These are phyloP conservation scores for Trachelus iudaicus DNA, from an alignment of 2,888 invertebrate species.

Conservation along the genomic window DNA sequence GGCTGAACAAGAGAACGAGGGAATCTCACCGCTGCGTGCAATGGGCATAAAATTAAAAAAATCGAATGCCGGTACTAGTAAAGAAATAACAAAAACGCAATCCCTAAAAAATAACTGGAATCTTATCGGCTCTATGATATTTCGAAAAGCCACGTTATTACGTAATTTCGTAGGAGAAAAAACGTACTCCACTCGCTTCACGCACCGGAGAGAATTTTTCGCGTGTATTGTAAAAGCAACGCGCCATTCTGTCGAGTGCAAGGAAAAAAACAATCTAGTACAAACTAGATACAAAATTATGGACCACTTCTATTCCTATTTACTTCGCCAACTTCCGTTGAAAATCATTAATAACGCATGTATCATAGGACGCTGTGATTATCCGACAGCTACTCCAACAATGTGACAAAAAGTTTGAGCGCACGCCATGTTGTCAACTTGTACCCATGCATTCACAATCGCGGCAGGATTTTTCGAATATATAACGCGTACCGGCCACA, in stretches of 20 bases:
- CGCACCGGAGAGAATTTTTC: neutral
- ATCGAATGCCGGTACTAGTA: neutral
- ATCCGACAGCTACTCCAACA: neutral
- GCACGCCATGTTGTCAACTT: slow-evolving; percentile 72
- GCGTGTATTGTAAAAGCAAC: neutral
- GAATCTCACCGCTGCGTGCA: neutral
- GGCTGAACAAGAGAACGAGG: slow-evolving; percentile 21
- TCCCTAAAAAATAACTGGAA: neutral
- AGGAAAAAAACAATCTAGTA: neutral
- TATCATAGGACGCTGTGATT: neutral
- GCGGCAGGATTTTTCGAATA: slow-evolving; percentile 31
- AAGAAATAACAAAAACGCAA: neutral
- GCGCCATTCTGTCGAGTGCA: neutral
- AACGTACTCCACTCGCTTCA: slow-evolving; percentile 23
- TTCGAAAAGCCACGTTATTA: slow-evolving; percentile 27
- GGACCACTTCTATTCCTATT: neutral
- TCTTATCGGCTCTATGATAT: neutral
- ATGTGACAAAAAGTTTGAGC: slow-evolving; percentile 54
- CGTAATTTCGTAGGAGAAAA: slow-evolving; percentile 30
- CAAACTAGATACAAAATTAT: neutral
- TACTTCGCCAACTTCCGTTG: neutral
- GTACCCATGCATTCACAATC: slow-evolving; percentile 48
- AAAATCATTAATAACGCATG: neutral
- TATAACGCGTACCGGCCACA: slow-evolving; percentile 14
- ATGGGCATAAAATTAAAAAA: neutral